These are phyloP conservation scores for Ariopsis seemanni DNA, from an alignment of 2,113 vertebrate species.

Conservation along the genomic window DNA sequence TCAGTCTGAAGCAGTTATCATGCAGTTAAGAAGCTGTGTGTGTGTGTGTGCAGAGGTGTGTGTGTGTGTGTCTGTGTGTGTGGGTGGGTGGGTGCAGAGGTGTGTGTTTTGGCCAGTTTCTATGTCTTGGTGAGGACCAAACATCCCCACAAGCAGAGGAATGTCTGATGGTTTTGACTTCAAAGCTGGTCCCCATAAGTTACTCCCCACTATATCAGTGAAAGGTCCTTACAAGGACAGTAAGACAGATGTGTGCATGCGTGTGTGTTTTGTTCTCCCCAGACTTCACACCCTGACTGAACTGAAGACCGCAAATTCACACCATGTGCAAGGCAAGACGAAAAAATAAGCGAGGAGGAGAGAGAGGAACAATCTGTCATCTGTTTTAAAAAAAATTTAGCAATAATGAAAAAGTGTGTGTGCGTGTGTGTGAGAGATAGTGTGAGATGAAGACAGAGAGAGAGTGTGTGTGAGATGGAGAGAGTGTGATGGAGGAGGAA, in stretches of 20 bases:
- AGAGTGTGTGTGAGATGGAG: neutral
- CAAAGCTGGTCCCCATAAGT: neutral
- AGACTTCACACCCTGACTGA: slow-evolving; percentile 5
- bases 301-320: slow-evolving; percentile 38
- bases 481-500: slow-evolving; percentile 9
- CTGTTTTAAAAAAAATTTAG: neutral
- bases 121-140: neutral
- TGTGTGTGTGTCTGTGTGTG: neutral
- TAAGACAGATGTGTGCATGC: neutral
- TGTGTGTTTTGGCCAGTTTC: no score
- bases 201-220: neutral
- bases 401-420: neutral
- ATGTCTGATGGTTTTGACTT: neutral
- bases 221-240: neutral
- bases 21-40: no score
- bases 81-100: no score
- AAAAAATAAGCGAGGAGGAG: slow-evolving; percentile 8
- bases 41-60: neutral
- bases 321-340: slow-evolving; percentile 29
- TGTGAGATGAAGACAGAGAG: slow-evolving; percentile 41
- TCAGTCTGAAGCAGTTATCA: no score
- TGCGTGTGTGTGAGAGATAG: slow-evolving; percentile 29
- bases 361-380: slow-evolving; percentile 24
- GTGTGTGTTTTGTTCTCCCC: neutral
- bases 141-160: neutral